These are phyloP conservation scores for Fistularia tabacaria DNA, from an alignment of 2,797 vertebrate genomes.

Conservation along the genomic window DNA sequence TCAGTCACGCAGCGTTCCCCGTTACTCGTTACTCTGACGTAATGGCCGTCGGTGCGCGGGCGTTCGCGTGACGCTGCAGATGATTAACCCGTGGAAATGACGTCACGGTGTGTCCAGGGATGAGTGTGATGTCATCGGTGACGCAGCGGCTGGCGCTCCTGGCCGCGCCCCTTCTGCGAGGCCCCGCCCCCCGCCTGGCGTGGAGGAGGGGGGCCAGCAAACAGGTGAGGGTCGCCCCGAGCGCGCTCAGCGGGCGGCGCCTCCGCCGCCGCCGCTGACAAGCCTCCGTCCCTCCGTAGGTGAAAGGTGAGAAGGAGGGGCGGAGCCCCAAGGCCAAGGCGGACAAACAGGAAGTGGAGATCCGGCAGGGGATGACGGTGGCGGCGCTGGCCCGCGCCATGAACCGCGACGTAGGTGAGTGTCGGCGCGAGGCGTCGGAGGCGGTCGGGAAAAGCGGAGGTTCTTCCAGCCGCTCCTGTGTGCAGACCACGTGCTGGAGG, in stretches of 20 bases:
- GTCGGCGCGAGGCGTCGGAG: background rate
- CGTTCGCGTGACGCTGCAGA: no score
- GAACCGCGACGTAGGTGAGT: conserved; percentile 82
- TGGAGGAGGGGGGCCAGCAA: conserved; percentile 57
- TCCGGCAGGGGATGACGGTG: conserved; percentile 81
- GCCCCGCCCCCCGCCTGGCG: conserved; percentile 17
- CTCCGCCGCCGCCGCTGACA: no score
- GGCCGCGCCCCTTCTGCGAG: background rate
- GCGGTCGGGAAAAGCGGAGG: no score
- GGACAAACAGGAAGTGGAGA: conserved; percentile 83
- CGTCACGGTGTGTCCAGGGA: conserved; percentile 25
- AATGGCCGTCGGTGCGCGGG: no score
- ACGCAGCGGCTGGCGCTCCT: conserved; percentile 18
- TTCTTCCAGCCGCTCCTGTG: no score
- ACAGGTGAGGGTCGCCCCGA: conserved; percentile 45
- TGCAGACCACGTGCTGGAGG: conserved; percentile 83
- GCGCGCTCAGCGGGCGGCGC: no score
- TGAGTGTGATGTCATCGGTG: conserved; percentile 59
- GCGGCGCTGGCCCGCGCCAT: conserved; percentile 84
- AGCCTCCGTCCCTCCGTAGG: conserved; percentile 42
- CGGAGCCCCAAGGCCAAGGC: conserved; percentile 52
- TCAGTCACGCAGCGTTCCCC: no score
- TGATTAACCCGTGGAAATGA: no score
- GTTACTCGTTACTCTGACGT: no score
- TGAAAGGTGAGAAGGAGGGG: conserved; percentile 54